Conservation (phyloP, 1,140 invertebrate genomes). For the Drosophila pruinosa region DNA sequence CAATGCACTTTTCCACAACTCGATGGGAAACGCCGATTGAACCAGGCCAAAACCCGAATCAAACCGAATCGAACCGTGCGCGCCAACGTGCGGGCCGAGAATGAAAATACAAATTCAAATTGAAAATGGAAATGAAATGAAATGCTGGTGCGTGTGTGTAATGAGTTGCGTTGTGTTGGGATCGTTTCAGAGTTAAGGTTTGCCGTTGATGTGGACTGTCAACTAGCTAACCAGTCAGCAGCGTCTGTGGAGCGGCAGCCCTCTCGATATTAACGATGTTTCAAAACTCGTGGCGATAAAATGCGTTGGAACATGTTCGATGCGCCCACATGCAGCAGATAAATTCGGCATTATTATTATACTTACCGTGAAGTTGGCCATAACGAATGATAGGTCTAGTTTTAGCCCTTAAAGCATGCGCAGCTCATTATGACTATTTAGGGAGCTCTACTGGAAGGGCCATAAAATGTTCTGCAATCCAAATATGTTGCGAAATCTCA, state of each 20-base stretch:
- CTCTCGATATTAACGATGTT: constrained; percentile 34
- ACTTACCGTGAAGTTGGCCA: constrained; percentile 84
- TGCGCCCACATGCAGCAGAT: constrained; percentile 61
- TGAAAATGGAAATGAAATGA: constrained; percentile 35
- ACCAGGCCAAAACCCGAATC: constrained; percentile 1
- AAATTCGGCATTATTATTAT: constrained; percentile 22
- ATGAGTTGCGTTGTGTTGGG: constrained; percentile 5
- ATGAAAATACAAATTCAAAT: constrained; percentile 56
- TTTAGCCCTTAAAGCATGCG: neutral
- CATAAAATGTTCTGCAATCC: neutral
- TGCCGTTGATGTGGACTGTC: neutral
- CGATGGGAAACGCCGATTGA: constrained; percentile 6
- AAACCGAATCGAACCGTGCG: constrained; percentile 51
- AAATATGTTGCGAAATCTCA: constrained; percentile 3
- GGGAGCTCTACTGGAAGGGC: neutral
- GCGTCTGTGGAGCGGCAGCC: neutral
- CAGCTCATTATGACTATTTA: neutral
- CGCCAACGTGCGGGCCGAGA: constrained; percentile 61
- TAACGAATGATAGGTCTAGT: neutral
- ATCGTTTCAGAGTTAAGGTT: constrained; percentile 22
- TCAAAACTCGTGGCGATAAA: constrained; percentile 56
- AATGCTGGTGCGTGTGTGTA: constrained; percentile 37
- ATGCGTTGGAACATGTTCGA: constrained; percentile 73
- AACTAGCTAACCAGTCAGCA: constrained; percentile 3
- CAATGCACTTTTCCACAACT: constrained; percentile 38